These are phyloP conservation scores for Nycticryphes semicollaris DNA, from an alignment of 2,113 vertebrate genomes.

Conservation along the genomic window DNA sequence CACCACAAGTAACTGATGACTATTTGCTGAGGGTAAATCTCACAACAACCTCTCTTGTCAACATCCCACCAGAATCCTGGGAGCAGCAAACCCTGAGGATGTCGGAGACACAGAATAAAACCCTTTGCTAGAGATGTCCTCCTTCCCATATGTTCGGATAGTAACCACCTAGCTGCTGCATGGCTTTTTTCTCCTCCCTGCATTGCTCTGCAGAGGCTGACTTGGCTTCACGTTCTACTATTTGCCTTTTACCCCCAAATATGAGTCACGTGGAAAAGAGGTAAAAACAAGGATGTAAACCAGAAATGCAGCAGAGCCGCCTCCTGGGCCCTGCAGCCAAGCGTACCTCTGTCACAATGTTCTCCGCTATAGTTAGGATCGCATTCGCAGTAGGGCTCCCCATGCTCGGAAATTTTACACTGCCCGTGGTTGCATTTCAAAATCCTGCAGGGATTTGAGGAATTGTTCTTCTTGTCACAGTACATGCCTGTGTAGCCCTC, in stretches of 20 bases:
- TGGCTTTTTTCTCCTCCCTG: not conserved
- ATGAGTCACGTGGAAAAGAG: not conserved
- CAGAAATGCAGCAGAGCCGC: not conserved
- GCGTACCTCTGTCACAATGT: conserved; percentile 86
- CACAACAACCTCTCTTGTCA: not conserved
- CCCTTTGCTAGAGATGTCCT: rapidly evolving
- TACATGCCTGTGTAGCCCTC: conserved; percentile 86
- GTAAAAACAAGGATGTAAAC: not conserved
- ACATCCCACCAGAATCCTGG: not conserved
- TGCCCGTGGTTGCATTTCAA: conserved; percentile 87
- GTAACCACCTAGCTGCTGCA: not conserved
- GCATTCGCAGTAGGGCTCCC: conserved; percentile 86
- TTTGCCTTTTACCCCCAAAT: not conserved
- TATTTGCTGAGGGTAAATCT: not conserved
- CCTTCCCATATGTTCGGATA: rapidly evolving
- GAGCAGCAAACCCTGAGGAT: not conserved
- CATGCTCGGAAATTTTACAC: conserved; percentile 82
- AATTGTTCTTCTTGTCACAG: conserved; percentile 86
- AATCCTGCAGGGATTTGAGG: conserved; percentile 81
- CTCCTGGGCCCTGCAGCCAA: not conserved
- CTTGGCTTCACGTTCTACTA: not conserved
- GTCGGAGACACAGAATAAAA: not conserved
- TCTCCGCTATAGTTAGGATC: conserved; percentile 83
- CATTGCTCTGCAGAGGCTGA: not conserved
- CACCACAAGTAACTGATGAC: not conserved